Evolutionary conservation across 1,140 invertebrate species (phyloP).

Genomic region (Lucilia cuprina): DNA sequence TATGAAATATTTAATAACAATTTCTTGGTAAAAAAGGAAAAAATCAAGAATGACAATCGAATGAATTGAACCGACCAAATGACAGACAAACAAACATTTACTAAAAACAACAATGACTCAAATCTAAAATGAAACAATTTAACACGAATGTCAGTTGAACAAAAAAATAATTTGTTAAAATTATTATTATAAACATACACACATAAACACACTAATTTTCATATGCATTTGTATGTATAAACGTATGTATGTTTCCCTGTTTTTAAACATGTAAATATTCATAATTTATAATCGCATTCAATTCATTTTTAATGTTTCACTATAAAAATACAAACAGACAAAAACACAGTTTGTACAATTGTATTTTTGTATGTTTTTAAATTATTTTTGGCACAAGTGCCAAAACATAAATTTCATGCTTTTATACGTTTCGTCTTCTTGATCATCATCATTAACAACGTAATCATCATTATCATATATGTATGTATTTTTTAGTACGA

Average conservation of each 20-base stretch:
- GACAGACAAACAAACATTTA: background rate
- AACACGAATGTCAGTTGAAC: conserved; percentile 18
- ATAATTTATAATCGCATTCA: background rate
- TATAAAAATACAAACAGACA: background rate
- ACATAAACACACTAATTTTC: too few species aligned
- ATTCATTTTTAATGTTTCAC: background rate
- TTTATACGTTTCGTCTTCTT: background rate
- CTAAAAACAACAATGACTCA: background rate
- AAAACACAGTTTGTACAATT: background rate
- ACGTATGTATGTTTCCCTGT: background rate
- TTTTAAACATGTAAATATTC: background rate
- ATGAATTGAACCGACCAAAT: background rate
- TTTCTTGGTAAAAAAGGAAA: background rate
- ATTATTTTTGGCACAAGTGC: background rate
- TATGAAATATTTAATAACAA: background rate
- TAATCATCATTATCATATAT: too few species aligned
- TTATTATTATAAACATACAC: background rate
- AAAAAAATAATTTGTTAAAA: conserved; percentile 27
- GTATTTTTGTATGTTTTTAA: background rate
- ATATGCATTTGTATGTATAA: background rate
- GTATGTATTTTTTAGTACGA: background rate
- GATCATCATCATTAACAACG: too few species aligned
- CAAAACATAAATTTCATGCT: conserved; percentile 2
- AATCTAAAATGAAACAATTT: background rate
- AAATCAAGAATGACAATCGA: background rate